Conservation (phyloP, 1,140 invertebrate genomes). For the Sycobia sp. region DNA sequence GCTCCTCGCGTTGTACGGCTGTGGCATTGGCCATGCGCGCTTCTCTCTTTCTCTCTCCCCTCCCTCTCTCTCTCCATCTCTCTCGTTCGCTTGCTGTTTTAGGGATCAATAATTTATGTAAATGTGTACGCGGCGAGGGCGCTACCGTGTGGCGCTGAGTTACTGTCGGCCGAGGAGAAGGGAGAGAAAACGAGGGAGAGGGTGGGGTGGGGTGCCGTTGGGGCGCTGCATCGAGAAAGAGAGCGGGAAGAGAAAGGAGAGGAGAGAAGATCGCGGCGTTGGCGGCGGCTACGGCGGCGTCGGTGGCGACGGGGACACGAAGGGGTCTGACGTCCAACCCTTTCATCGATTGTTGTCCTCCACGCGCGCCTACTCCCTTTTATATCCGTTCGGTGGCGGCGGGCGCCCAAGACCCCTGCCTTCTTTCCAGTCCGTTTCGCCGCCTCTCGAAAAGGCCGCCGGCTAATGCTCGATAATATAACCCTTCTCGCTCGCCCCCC, state of each 20-base stretch:
- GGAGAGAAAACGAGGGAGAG: slow-evolving; percentile 43
- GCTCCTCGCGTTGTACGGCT: slow-evolving; percentile 43
- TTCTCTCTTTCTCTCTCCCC: neutral
- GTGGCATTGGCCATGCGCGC: slow-evolving; percentile 52
- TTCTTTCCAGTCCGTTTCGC: slow-evolving; percentile 6
- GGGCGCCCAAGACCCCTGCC: neutral
- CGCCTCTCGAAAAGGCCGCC: slow-evolving; percentile 45
- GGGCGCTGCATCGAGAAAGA: slow-evolving; percentile 33
- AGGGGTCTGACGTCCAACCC: slow-evolving; percentile 60
- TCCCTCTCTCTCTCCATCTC: neutral
- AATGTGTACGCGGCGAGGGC: slow-evolving; percentile 61
- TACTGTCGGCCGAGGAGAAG: slow-evolving; percentile 49
- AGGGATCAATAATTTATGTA: slow-evolving; percentile 64
- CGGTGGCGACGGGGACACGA: slow-evolving; percentile 45
- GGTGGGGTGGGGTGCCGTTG: slow-evolving; percentile 40
- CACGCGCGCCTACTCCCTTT: slow-evolving; percentile 47
- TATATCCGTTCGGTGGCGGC: slow-evolving; percentile 48
- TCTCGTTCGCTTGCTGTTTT: slow-evolving; percentile 48
- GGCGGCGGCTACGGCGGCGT: slow-evolving; percentile 13
- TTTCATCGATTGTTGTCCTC: slow-evolving; percentile 60
- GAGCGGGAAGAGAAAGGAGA: slow-evolving; percentile 41
- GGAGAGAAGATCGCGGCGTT: slow-evolving; percentile 45
- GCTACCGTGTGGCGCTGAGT: slow-evolving; percentile 62
- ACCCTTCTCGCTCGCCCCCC: slow-evolving; percentile 37
- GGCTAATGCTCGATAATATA: slow-evolving; percentile 53